Evolutionary conservation across 2,113 vertebrate genomes (phyloP).

Genomic region (Dicerorhinus sumatrensis): DNA sequence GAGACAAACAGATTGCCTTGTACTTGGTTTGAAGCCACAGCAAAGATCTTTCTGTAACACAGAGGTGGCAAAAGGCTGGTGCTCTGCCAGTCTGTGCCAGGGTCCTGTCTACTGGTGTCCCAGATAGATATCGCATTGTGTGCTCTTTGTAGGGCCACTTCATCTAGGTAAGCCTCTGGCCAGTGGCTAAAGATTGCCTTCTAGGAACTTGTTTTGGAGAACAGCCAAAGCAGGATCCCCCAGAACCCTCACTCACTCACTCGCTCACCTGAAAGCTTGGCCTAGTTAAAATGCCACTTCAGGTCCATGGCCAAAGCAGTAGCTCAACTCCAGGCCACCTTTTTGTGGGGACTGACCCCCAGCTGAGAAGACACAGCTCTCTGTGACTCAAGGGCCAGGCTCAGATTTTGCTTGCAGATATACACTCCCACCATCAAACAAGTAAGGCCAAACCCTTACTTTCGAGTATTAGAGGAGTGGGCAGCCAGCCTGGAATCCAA

Average conservation of each 20-base stretch:
- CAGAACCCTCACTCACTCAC: background rate
- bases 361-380: background rate
- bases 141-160: background rate
- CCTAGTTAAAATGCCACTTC: conserved; percentile 41
- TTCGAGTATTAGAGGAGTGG: background rate
- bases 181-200: background rate
- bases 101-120: background rate
- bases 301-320: background rate
- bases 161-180: background rate
- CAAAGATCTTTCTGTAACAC: conserved; percentile 21
- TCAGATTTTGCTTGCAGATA: conserved; percentile 35
- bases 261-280: background rate
- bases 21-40: conserved; percentile 35
- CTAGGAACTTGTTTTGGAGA: conserved; percentile 40
- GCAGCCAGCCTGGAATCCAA: conserved; percentile 22
- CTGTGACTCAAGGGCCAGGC: conserved; percentile 27
- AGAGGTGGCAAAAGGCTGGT: background rate
- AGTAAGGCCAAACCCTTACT: background rate
- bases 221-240: background rate
- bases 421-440: background rate
- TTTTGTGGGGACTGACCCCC: background rate
- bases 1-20: background rate
- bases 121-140: background rate
- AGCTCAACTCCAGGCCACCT: background rate
- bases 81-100: background rate